Conservation (phyloP, 2,113 vertebrate genomes). For the Lagopus leucura region DNA sequence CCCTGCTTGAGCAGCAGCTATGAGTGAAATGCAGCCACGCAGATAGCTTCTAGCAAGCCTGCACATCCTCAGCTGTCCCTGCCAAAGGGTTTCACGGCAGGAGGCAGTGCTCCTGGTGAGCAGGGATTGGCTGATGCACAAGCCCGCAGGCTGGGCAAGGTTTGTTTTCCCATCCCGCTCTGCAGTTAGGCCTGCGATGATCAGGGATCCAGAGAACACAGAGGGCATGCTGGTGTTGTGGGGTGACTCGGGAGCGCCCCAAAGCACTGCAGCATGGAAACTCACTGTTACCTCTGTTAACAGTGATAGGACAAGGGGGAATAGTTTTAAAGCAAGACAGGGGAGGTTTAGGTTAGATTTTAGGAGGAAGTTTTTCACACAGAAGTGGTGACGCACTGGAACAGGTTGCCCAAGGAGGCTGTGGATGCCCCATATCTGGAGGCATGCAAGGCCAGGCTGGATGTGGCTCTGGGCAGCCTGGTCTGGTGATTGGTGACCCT, state of each 20-base stretch:
- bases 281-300: background rate
- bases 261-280: background rate
- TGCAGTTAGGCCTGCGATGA: background rate
- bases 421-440: too few species aligned
- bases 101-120: background rate
- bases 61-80: background rate
- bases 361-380: too few species aligned
- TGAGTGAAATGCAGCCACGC: background rate
- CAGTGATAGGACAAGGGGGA: too few species aligned
- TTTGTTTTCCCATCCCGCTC: background rate
- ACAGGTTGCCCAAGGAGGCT: too few species aligned
- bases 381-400: too few species aligned
- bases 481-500: too few species aligned
- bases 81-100: background rate
- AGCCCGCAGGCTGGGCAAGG: background rate
- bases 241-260: background rate
- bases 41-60: background rate
- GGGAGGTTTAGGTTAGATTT: too few species aligned
- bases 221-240: background rate
- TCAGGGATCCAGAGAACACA: background rate
- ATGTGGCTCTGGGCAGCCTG: too few species aligned
- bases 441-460: too few species aligned
- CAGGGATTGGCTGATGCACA: conserved; percentile 36
- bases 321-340: too few species aligned
- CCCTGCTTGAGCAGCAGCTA: conserved; percentile 2